phyloP scores from a whole-genome alignment of 1,140 invertebrate species.

The Drosophila mojavensis region DNA sequence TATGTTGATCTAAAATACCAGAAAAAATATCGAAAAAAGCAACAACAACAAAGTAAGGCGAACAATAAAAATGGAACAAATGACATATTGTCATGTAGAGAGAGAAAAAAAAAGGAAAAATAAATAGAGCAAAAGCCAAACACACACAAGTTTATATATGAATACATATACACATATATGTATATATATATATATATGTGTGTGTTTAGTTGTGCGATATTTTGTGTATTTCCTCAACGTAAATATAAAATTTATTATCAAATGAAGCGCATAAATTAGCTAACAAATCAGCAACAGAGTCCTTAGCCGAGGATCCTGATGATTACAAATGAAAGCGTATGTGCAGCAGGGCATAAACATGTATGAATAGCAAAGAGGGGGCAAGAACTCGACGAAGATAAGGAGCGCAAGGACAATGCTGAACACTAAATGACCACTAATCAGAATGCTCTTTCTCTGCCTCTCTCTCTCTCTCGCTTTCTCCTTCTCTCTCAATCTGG shows the following conservation, averaged over 20 bases:
- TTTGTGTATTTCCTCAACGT: constrained; percentile 71
- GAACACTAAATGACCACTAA: constrained; percentile 21
- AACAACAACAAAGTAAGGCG: not conserved
- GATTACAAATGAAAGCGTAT: constrained; percentile 71
- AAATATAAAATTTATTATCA: constrained; percentile 82
- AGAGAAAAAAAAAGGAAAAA: constrained; percentile 11
- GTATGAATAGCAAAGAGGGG: constrained; percentile 8
- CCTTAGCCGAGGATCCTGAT: constrained; percentile 39
- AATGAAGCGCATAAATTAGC: constrained; percentile 72
- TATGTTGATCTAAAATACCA: constrained; percentile 19
- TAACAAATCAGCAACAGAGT: constrained; percentile 64
- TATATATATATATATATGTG: not conserved
- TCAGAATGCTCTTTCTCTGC: not conserved
- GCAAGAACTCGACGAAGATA: not conserved
- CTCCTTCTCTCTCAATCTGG: not conserved
- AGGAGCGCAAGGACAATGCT: not conserved
- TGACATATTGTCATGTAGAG: constrained; percentile 71
- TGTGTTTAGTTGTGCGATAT: constrained; percentile 12
- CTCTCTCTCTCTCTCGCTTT: not conserved
- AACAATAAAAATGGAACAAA: constrained; percentile 64
- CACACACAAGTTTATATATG: constrained; percentile 8
- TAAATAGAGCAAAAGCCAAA: constrained; percentile 12
- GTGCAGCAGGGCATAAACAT: constrained; percentile 1
- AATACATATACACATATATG: no score
- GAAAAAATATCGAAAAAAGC: constrained; percentile 1